Evolutionary conservation across 2,888 invertebrate genomes (phyloP).

Genomic region (Brenthis hecate): DNA sequence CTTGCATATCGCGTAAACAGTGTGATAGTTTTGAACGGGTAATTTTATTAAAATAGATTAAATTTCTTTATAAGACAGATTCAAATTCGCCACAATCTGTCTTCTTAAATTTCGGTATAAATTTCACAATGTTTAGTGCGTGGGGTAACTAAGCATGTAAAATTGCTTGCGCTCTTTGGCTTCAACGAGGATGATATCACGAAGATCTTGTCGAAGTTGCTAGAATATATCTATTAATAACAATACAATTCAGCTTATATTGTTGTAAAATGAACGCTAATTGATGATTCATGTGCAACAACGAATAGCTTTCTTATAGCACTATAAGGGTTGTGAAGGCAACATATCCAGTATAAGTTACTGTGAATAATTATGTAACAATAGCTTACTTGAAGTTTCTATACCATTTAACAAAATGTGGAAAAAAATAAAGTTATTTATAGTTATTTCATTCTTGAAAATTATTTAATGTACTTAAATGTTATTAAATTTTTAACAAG

Average conservation of each 20-base stretch:
- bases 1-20: too few relatives aligned
- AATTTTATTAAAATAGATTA: too few relatives aligned
- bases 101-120: not conserved
- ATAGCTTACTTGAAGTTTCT: too few relatives aligned
- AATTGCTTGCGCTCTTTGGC: not conserved
- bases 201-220: not conserved
- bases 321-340: not conserved
- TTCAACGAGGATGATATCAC: not conserved
- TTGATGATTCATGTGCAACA: conserved; percentile 4
- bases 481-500: too few relatives aligned
- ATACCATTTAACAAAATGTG: too few relatives aligned
- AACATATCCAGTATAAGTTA: not conserved
- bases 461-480: too few relatives aligned
- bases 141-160: not conserved
- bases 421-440: too few relatives aligned
- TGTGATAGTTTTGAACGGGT: too few relatives aligned
- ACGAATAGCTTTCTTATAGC: conserved; percentile 5
- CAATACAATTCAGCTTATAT: not conserved
- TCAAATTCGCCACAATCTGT: too few relatives aligned
- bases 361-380: not conserved
- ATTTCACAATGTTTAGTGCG: not conserved
- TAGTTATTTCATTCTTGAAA: too few relatives aligned
- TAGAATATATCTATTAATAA: not conserved
- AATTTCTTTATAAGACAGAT: too few relatives aligned
- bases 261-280: not conserved